Conservation (phyloP, 1,140 invertebrate species). For the Melanaphis sacchari region DNA sequence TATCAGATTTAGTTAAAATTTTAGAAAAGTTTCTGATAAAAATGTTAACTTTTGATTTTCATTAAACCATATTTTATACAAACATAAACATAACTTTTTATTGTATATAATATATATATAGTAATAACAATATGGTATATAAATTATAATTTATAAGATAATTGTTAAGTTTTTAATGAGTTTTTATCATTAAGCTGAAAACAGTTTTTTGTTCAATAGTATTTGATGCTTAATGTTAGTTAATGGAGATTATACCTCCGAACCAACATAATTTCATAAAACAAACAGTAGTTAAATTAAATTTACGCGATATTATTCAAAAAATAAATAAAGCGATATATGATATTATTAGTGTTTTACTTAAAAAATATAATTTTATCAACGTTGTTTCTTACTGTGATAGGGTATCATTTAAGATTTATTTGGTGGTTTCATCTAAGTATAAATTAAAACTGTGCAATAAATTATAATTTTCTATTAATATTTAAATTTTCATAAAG, state of each 20-base stretch:
- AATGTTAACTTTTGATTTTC: too few relatives aligned
- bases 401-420: background rate
- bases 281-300: background rate
- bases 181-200: background rate
- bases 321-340: slow-evolving; percentile 1
- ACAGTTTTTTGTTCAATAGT: background rate
- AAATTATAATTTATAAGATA: too few relatives aligned
- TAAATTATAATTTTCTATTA: slow-evolving; percentile 1
- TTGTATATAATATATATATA: too few relatives aligned
- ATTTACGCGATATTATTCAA: background rate
- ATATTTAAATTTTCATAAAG: background rate
- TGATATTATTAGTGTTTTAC: background rate
- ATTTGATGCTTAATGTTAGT: background rate
- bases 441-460: background rate
- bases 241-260: background rate
- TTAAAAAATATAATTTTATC: background rate
- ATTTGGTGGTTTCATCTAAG: background rate
- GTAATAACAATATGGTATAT: too few relatives aligned
- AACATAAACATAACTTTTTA: too few relatives aligned
- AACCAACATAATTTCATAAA: background rate
- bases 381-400: background rate
- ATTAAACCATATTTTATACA: too few relatives aligned
- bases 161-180: too few relatives aligned
- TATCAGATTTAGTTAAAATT: background rate
- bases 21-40: background rate